Percentiles rank a stretch among this genome's conserved stretches.
Evolutionary conservation across 2,113 vertebrate species (phyloP).

Genomic region (Dicaeum eximium): DNA sequence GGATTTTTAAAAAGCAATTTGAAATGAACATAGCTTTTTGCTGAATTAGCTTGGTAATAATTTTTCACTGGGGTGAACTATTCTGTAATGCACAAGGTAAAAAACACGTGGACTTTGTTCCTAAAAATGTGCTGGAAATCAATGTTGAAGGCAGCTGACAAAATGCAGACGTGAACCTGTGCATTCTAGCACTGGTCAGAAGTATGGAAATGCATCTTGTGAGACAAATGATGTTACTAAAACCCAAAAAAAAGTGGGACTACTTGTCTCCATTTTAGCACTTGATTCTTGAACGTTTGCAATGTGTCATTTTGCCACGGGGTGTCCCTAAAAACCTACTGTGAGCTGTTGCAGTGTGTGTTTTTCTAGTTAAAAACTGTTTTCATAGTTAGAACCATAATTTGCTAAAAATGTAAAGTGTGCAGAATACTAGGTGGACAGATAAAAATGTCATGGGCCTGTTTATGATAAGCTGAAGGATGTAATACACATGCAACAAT

Average conservation of each 20-base stretch:
- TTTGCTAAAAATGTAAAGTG: not conserved
- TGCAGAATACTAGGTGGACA: not conserved
- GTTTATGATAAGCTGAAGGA: not conserved
- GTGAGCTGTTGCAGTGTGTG: not conserved
- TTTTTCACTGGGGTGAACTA: not conserved
- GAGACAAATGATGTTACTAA: not conserved
- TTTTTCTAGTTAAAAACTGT: not conserved
- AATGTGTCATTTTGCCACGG: not conserved
- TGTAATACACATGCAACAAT: not conserved
- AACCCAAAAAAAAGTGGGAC: accelerated
- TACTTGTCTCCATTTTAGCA: not conserved
- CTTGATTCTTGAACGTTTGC: not conserved
- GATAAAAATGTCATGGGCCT: not conserved
- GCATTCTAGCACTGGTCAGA: not conserved
- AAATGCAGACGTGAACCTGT: not conserved
- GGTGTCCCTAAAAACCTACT: not conserved
- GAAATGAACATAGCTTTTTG: not conserved
- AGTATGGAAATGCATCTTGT: not conserved
- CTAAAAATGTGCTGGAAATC: not conserved
- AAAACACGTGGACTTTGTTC: not conserved
- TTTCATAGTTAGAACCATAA: not conserved
- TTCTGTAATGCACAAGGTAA: not conserved
- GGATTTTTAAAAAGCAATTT: not conserved
- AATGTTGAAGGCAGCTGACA: not conserved
- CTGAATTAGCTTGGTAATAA: not conserved